Evolutionary conservation across 2,888 invertebrate species (phyloP), one percentile per base, ranked within the genome.

Genomic region (Dicyrtomina minuta): DNA sequence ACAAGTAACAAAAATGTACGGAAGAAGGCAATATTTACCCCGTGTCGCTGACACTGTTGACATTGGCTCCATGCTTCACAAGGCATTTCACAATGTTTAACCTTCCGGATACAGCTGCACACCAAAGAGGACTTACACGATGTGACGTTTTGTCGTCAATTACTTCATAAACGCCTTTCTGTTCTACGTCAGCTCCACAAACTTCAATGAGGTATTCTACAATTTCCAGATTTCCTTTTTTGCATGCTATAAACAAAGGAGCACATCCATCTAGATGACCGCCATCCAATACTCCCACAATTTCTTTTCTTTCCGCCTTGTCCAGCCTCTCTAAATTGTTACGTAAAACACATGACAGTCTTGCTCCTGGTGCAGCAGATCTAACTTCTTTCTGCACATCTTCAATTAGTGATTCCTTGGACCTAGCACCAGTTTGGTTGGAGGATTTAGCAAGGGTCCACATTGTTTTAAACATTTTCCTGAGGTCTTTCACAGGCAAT

Each of bases 1-100:
- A 17, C 46, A 46, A 20, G 5, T 6, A 17, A 17, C 10, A 3
- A 46, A 46, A 20, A 46, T 10, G 39, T 8, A 8, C 15, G n/a
- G 12, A 5, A 56, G 6, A 39, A 33, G 33, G 8, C 33, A 82
- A 83, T 46, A 24, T n/a, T 41, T 68, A 68, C 68, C 93, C 93
- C 27, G 90, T 89, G 83, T 94, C 94, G 0, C 91, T 92, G 53
- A 89, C 87, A 49, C 92, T 91, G 84, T 95, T 90, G n/a, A 95
- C 87, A 80, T 90, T 86, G 44, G 94, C 94, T 70, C 91, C 92
- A 78, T 91, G 88, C 71, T 87, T 86, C 22, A 92, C 86, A 68
- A 96, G 85, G 81, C 88, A 88, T 80, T 89, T 88, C 62, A 95
- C 88, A 75, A 92, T 89, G 51, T 86, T 84, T 15, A 93, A 81